phyloP scores from a whole-genome alignment of 1,140 invertebrate species.

The Holcopasites calliopsidis region DNA sequence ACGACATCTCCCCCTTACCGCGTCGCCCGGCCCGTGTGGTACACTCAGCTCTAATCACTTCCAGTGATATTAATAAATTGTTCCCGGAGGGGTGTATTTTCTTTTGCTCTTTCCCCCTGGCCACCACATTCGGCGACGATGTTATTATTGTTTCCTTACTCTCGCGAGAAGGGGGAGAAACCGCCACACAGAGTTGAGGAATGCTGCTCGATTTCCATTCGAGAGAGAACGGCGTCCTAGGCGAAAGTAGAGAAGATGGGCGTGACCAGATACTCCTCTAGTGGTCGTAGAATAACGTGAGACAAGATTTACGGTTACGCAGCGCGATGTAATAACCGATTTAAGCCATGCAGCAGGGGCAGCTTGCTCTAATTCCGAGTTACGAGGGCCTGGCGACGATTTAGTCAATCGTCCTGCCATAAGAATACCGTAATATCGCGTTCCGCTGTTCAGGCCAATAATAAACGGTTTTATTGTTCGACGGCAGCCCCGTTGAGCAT shows the following conservation, averaged over 20 bases:
- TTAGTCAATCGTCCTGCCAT: slow-evolving; percentile 66
- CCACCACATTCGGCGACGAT: slow-evolving; percentile 14
- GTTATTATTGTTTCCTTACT: slow-evolving; percentile 61
- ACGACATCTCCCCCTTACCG: slow-evolving; percentile 24
- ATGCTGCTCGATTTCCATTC: slow-evolving; percentile 21
- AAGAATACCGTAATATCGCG: slow-evolving; percentile 63
- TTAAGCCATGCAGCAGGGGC: slow-evolving; percentile 55
- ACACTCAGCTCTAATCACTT: slow-evolving; percentile 38
- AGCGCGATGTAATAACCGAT: slow-evolving; percentile 64
- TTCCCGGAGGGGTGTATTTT: slow-evolving; percentile 37
- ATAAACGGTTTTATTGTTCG: slow-evolving; percentile 63
- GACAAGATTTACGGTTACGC: slow-evolving; percentile 60
- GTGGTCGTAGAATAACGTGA: slow-evolving; percentile 22
- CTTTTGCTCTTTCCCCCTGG: slow-evolving; percentile 31
- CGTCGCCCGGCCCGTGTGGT: neutral
- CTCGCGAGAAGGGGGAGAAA: neutral
- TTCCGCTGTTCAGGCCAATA: slow-evolving; percentile 50
- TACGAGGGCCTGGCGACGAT: slow-evolving; percentile 62
- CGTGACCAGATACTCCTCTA: slow-evolving; percentile 1
- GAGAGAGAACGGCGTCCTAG: neutral
- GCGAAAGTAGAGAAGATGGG: neutral
- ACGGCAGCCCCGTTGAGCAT: neutral
- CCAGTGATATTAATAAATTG: slow-evolving; percentile 58
- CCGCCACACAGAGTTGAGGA: neutral
- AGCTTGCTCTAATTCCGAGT: slow-evolving; percentile 58